A percentile compares a stretch with the other conserved stretches of the same genome.
phyloP scores from a whole-genome alignment of 2,888 invertebrate genomes.

The Sthenelais limicola region DNA sequence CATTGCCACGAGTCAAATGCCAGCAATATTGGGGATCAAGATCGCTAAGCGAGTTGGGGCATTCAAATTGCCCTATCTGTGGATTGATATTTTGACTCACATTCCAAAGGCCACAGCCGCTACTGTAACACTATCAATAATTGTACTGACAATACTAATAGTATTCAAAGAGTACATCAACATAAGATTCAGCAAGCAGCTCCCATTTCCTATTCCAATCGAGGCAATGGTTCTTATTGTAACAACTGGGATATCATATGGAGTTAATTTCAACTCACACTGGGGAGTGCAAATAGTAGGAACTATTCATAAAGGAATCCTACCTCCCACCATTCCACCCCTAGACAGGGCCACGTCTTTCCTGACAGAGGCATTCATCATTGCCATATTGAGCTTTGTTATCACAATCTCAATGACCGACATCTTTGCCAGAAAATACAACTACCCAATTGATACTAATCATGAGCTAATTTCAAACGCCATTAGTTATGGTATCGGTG shows the following conservation, averaged over 20 bases:
- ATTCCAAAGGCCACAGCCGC: constrained; percentile 77
- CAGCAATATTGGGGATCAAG: constrained; percentile 58
- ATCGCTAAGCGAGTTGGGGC: constrained; percentile 59
- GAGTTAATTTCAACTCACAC: constrained; percentile 45
- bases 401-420: constrained; percentile 54
- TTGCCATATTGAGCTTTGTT: constrained; percentile 53
- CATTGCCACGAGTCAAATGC: constrained; percentile 51
- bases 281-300: constrained; percentile 34
- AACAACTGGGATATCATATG: constrained; percentile 61
- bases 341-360: constrained; percentile 58
- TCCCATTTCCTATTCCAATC: constrained; percentile 80
- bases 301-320: constrained; percentile 62
- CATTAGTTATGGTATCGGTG: constrained; percentile 66
- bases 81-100: constrained; percentile 74
- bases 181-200: constrained; percentile 61
- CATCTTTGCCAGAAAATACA: constrained; percentile 53
- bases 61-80: constrained; percentile 57
- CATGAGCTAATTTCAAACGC: constrained; percentile 72
- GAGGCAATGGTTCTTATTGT: constrained; percentile 68
- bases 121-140: constrained; percentile 79
- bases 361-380: constrained; percentile 53
- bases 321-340: constrained; percentile 62
- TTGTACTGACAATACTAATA: constrained; percentile 78
- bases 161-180: constrained; percentile 72
- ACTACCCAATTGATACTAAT: constrained; percentile 53